These are phyloP conservation scores for Saturnia pavonia DNA, from an alignment of 2,888 invertebrate species.

Conservation along the genomic window DNA sequence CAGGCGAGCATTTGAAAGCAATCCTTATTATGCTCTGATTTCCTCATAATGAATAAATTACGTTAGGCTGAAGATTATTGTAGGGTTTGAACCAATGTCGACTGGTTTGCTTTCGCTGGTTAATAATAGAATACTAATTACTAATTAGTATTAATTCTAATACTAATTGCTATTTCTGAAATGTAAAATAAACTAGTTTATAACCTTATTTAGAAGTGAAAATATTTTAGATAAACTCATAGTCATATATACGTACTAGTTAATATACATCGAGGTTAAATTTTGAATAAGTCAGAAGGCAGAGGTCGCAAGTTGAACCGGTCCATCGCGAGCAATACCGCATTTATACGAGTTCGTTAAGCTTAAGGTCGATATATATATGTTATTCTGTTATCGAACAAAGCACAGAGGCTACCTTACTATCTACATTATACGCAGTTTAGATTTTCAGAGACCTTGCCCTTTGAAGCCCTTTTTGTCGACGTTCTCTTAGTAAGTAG, in stretches of 20 bases:
- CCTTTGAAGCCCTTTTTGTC: slow-evolving; percentile 41
- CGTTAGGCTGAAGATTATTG: too few species aligned
- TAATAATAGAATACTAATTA: too few species aligned
- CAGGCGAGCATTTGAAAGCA: too few species aligned
- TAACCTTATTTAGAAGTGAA: not conserved
- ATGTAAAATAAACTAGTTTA: not conserved
- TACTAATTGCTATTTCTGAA: not conserved
- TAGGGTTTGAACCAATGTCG: not conserved
- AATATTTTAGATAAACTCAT: not conserved
- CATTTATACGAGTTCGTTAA: slow-evolving; percentile 65
- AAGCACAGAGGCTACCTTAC: slow-evolving; percentile 27
- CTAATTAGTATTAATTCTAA: too few species aligned
- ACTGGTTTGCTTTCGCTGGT: too few species aligned
- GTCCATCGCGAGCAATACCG: slow-evolving; percentile 49
- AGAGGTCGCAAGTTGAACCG: slow-evolving; percentile 52
- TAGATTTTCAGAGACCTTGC: slow-evolving; percentile 44
- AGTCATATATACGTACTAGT: slow-evolving; percentile 40
- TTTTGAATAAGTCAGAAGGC: slow-evolving; percentile 61
- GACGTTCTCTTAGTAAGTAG: not conserved
- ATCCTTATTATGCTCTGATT: too few species aligned
- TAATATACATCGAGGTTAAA: slow-evolving; percentile 46
- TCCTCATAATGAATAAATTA: too few species aligned
- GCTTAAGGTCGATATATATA: slow-evolving; percentile 39
- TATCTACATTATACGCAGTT: slow-evolving; percentile 42
- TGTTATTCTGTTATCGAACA: slow-evolving; percentile 46